Evolutionary conservation across 1,140 invertebrate species (phyloP), one percentile per base, ranked within the genome.

Genomic region (Lasioglossum baleicum): DNA sequence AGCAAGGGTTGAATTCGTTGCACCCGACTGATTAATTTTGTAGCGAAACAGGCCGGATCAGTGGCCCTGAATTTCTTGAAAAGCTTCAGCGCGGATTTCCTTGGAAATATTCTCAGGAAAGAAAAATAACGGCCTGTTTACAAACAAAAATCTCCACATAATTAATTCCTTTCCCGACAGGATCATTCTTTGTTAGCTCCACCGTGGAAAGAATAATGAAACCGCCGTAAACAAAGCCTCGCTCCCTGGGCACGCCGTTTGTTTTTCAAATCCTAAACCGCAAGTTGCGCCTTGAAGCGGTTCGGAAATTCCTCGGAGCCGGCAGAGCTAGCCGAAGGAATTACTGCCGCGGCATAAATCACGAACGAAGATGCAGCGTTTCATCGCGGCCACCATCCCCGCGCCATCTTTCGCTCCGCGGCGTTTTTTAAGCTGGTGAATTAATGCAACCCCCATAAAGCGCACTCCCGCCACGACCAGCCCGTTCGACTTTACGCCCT

Each of bases 361-460:
- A 35, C 53, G 40, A 40, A 51, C 26, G 72, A 75, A 68, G 40
- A 60, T 22, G 22, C 64, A 15, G 13, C 17, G 48, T 66, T 42
- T 66, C 73, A 8, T 66, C 72, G 61, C 22, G 26, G 61, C 40
- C 44, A 48, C 44, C 44, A 11, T 22, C 20, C 4, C 40, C 20
- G 0, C 64, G 5, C 40, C 42, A 48, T 44, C 40, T 42, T 44
- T 48, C 65, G 40, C n/a, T 64, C 31, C 26, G 61, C 15, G 6
- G 17, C 20, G 6, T 63, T 75, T 35, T 75, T 75, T 67, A 75
- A 75, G 7, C 53, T 17, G 17, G 42, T 42, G 56, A 75, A 80
- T 80, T 80, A 69, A 80, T 75, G 63, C 71, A 80, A 15, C 71
- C 42, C 13, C 63, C 53, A 61, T 61, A 40, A 80, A 75, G 26